Percentiles rank a stretch among this genome's conserved stretches.
phyloP scores from a whole-genome alignment of 1,140 invertebrate species.

The Aradophagus sp. region DNA sequence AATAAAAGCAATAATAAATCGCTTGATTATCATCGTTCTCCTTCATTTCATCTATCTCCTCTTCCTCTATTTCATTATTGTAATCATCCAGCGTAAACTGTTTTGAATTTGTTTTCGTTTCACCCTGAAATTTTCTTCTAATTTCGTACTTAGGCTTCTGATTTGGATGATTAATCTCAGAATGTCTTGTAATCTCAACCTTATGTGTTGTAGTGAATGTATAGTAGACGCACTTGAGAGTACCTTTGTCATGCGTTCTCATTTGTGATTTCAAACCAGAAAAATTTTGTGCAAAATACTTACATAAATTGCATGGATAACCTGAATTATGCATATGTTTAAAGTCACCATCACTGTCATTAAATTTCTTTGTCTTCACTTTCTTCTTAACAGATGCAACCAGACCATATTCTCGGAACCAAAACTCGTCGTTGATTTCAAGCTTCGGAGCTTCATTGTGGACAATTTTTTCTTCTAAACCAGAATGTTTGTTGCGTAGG shows the following conservation, averaged over 20 bases:
- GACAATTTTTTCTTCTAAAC: slow-evolving; percentile 54
- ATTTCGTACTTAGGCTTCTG: slow-evolving; percentile 53
- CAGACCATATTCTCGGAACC: slow-evolving; percentile 70
- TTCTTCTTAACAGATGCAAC: slow-evolving; percentile 42
- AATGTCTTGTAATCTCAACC: slow-evolving; percentile 65
- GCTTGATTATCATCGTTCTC: slow-evolving; percentile 2
- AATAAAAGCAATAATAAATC: slow-evolving; percentile 63
- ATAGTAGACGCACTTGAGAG: slow-evolving; percentile 64
- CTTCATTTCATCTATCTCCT: slow-evolving; percentile 30
- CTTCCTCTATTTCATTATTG: slow-evolving; percentile 33
- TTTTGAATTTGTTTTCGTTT: background rate
- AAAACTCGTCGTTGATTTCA: slow-evolving; percentile 68
- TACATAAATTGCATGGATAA: slow-evolving; percentile 60
- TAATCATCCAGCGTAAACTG: slow-evolving; percentile 33
- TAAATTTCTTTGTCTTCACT: slow-evolving; percentile 1
- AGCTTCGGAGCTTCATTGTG: slow-evolving; percentile 53
- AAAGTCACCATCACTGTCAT: background rate
- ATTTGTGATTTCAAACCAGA: slow-evolving; percentile 65
- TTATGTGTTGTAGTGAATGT: slow-evolving; percentile 55
- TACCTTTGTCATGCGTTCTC: slow-evolving; percentile 55
- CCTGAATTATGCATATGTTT: background rate
- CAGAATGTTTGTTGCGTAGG: slow-evolving; percentile 62
- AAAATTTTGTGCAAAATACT: slow-evolving; percentile 61
- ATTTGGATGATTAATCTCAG: slow-evolving; percentile 63
- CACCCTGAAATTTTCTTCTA: background rate